Evolutionary conservation across 2,888 invertebrate species (phyloP), one percentile per base, ranked within the genome.

Genomic region (Noctua comes): DNA sequence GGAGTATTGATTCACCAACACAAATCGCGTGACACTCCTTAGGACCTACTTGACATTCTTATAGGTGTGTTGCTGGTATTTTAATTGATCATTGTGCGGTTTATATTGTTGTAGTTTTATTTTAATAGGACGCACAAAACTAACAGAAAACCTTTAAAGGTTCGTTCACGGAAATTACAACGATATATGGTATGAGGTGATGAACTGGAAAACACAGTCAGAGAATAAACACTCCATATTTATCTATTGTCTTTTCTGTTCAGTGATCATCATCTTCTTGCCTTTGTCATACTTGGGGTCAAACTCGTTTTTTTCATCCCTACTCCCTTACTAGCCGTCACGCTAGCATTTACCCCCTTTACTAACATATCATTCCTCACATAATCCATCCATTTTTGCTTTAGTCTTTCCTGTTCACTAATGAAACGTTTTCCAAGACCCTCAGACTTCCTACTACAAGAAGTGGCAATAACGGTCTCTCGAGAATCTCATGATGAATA

Each of bases 1-100:
- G 62, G 78, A 77, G 84, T 87, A 88, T 90, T 84, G 88, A 87
- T 87, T 90, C 90, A 84, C 83, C 88, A 82, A 43, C 73, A 77
- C 76, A 68, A 76, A 76, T 73, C 68, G 76, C 74, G 73, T 77
- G 80, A 79, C 86, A 81, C 76, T 70, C 83, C 83, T 79, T 73
- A 51, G 16, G 65, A 73, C 64, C 69, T 75, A 86, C 71, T 83
- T 83, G 72, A 73, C 66, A 83, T 83, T 86, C 73, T 68, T 73
- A 65, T 8, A 72, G 66, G 51, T 72, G 46, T 83, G 69, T 66
- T 77, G 31, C 51, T 66, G 69, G 73, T 71, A 86, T 83, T 73
- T 54, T 73, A 86, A 82, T 82, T 76, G 83, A 72, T 73, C 85
- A 81, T 82, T 85, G 68, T 85, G 85, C n/a, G 57, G 82, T 82